Evolutionary conservation across 1,140 invertebrate species (phyloP).

Genomic region (Polyergus mexicanus): DNA sequence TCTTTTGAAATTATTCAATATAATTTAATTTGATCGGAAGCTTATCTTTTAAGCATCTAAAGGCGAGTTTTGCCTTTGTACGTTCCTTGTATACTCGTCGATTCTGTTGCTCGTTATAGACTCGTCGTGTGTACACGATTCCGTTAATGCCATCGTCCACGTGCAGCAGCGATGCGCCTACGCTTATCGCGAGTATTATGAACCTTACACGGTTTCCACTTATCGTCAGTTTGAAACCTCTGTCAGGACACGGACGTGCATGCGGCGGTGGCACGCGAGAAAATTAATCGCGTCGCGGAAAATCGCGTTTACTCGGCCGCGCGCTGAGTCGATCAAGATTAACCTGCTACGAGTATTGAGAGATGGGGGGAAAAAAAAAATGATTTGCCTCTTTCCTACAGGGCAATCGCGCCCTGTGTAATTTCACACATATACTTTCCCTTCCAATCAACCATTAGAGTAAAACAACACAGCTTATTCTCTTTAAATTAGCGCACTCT

Average conservation of each 20-base stretch:
- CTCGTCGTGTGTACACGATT: conserved; percentile 6
- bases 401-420: background rate
- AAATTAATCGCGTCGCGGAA: conserved; percentile 54
- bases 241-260: background rate
- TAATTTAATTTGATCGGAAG: too few relatives aligned
- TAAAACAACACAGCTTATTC: background rate
- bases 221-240: background rate
- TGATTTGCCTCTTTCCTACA: conserved; percentile 40
- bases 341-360: background rate
- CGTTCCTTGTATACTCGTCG: background rate
- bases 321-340: conserved; percentile 23
- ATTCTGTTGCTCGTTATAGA: conserved; percentile 22
- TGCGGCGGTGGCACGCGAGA: conserved; percentile 16
- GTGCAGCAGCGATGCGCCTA: background rate
- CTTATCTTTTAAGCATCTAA: too few relatives aligned
- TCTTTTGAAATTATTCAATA: too few relatives aligned
- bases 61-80: background rate
- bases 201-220: background rate
- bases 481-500: background rate
- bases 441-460: conserved; percentile 11
- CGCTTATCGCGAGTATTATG: background rate
- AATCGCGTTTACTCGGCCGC: conserved; percentile 49
- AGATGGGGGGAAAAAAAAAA: background rate
- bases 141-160: conserved; percentile 8
- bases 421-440: conserved; percentile 38